Evolutionary conservation across 2,888 invertebrate genomes (phyloP), one percentile per base, ranked within the genome.

Genomic region (Cheilosia vulpina): DNA sequence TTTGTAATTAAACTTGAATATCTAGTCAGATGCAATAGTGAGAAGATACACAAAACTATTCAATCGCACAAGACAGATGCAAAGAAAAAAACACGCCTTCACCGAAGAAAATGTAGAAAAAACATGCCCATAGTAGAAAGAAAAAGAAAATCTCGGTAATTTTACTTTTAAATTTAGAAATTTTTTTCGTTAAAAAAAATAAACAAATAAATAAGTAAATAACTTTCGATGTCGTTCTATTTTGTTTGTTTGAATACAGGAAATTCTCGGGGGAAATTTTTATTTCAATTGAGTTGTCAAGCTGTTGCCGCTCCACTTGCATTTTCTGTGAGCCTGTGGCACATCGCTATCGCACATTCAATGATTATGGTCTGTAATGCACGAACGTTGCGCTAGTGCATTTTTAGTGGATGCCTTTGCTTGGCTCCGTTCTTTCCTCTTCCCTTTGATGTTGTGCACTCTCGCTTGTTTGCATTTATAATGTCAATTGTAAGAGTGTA

Each of bases 121-220:
- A 68, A 62, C 80, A 47, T 79, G 73, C 58, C 65, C 45, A 65
- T 66, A 65, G 17, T 62, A 19, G 31, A 31, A 75, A 43, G 52
- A 53, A 45, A 73, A 72, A 62, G 45, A 68, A 68, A 80, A 80
- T 71, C 21, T 50, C 19, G 19, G 21, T 55, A 62, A 66, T 68
- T 71, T 68, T 62, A 72, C 71, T 83, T 83, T 66, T 83, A 66
- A 66, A 72, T 72, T 66, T 60, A 82, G 77, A 82, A 72, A 77
- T 24, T 71, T 53, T 38, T 6, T 71, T 71, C 17, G 24, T 7
- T 3, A 27, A 73, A 79, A 57, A 62, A 53, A 41, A 34, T 31
- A 43, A 55, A 60, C 4, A 11, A 31, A 31, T 15, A 31, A 17
- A 31, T 13, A 17, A 31, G 15, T 19, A 47, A 57, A 27, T 50